These are phyloP conservation scores for Tauraco erythrolophus DNA, from an alignment of 2,113 vertebrate genomes.

Conservation along the genomic window DNA sequence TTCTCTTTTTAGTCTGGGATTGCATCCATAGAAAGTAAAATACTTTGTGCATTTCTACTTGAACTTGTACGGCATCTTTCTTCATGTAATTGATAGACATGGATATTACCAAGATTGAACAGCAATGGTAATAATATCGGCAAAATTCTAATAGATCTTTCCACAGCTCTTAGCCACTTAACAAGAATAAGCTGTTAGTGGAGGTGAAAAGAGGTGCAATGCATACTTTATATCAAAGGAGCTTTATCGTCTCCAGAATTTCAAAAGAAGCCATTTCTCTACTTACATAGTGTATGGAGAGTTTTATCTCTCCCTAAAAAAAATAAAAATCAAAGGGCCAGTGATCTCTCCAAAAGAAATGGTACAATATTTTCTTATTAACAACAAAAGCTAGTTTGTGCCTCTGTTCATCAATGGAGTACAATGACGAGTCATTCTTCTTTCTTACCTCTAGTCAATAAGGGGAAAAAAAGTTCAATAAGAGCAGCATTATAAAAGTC, in stretches of 20 bases:
- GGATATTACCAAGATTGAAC: neutral
- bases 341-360: conserved; percentile 11
- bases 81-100: neutral
- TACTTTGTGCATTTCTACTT: neutral
- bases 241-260: conserved; percentile 10
- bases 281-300: neutral
- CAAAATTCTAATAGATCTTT: conserved; percentile 26
- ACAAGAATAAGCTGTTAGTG: conserved; percentile 9
- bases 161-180: conserved; percentile 8
- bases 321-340: neutral
- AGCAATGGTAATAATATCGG: neutral
- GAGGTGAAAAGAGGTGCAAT: conserved; percentile 11
- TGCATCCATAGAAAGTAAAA: neutral
- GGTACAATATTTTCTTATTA: neutral
- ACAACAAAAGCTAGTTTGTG: neutral
- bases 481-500: neutral
- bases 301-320: neutral
- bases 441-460: neutral
- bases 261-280: conserved; percentile 57
- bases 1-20: neutral
- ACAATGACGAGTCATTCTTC: neutral
- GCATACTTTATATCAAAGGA: conserved; percentile 6
- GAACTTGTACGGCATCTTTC: neutral
- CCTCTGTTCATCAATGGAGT: neutral
- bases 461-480: neutral